Evolutionary conservation across 2,797 vertebrate genomes (phyloP).

Genomic region (Fistularia tabacaria): DNA sequence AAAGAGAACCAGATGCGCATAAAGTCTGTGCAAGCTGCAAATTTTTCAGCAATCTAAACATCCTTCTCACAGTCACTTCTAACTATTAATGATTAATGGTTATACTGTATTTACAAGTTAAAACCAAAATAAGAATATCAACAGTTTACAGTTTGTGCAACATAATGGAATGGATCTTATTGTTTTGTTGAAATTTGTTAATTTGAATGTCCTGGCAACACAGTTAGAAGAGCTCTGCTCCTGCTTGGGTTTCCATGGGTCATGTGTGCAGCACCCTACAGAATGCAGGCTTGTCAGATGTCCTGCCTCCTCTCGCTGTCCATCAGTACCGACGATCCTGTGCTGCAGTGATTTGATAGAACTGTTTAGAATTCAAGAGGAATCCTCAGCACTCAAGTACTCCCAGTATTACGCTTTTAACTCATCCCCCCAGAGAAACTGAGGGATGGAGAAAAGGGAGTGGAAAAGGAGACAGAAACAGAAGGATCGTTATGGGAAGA

Average conservation of each 20-base stretch:
- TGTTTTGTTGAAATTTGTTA: neutral
- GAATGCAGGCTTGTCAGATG: constrained; percentile 20
- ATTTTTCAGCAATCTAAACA: neutral
- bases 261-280: neutral
- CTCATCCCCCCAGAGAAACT: constrained; percentile 54
- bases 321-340: constrained; percentile 44
- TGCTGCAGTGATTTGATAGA: constrained; percentile 62
- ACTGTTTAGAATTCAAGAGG: constrained; percentile 69
- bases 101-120: too few relatives aligned
- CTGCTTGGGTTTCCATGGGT: constrained; percentile 4
- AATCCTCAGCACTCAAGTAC: constrained; percentile 61
- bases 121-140: too few relatives aligned
- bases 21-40: neutral
- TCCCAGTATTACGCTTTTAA: constrained; percentile 72
- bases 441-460: constrained; percentile 19
- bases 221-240: neutral
- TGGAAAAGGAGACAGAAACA: constrained; percentile 24
- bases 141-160: too few relatives aligned
- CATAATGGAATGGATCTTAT: too few relatives aligned
- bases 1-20: constrained; percentile 2
- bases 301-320: constrained; percentile 32
- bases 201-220: constrained; percentile 1
- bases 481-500: constrained; percentile 59
- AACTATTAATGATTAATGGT: too few relatives aligned
- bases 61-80: neutral